These are phyloP conservation scores for Poecilobothrus nobilitatus DNA, from an alignment of 2,888 invertebrate genomes.

Conservation along the genomic window DNA sequence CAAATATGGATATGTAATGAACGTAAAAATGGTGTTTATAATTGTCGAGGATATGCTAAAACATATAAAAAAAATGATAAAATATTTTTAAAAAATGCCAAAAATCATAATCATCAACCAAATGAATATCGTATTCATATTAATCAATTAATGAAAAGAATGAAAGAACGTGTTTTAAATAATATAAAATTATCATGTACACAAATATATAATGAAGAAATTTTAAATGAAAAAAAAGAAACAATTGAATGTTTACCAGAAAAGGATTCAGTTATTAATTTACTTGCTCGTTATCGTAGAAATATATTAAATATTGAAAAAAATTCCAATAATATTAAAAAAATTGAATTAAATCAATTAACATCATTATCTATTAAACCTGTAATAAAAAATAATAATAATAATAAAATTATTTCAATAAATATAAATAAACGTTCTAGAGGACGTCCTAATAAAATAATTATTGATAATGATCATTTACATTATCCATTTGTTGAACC, in stretches of 20 bases:
- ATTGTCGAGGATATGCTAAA: background rate
- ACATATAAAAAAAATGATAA: background rate
- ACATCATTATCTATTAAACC: no score
- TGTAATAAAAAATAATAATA: background rate
- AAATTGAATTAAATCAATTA: background rate
- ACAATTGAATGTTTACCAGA: background rate
- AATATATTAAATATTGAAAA: background rate
- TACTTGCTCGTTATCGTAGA: background rate
- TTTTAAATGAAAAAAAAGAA: background rate
- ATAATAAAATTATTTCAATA: background rate
- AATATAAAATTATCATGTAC: background rate
- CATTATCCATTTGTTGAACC: conserved; percentile 10
- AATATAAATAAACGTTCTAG: background rate
- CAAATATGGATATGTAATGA: background rate
- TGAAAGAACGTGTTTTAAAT: background rate
- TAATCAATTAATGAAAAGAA: background rate
- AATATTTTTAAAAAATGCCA: background rate
- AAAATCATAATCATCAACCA: conserved; percentile 10
- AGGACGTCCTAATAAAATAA: background rate
- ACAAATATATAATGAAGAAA: background rate
- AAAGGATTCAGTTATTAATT: background rate
- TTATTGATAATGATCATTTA: background rate
- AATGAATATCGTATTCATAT: background rate
- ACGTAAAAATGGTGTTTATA: background rate
- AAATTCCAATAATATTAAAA: background rate